Percentiles rank a stretch among this genome's conserved stretches.
Evolutionary conservation across 2,113 vertebrate genomes (phyloP).

Genomic region (Uria lomvia): DNA sequence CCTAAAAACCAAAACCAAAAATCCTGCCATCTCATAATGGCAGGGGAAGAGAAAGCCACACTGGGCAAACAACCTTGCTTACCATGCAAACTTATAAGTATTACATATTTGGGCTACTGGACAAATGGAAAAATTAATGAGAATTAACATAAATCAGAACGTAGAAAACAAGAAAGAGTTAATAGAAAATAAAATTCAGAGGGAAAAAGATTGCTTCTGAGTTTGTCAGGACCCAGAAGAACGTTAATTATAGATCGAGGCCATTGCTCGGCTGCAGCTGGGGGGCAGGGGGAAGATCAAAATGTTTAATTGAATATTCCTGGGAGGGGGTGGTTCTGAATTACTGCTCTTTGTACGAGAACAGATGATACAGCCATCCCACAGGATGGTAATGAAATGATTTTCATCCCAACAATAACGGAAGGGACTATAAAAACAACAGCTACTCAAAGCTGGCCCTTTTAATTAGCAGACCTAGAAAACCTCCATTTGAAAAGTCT

Average conservation of each 20-base stretch:
- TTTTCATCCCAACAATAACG: not conserved
- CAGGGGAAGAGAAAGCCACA: not conserved
- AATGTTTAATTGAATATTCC: constrained; percentile 53
- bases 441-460: constrained; percentile 1
- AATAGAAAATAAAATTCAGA: not conserved
- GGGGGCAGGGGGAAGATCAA: not conserved
- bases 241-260: constrained; percentile 22
- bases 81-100: not conserved
- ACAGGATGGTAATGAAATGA: constrained; percentile 2
- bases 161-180: not conserved
- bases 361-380: constrained; percentile 52
- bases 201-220: not conserved
- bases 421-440: constrained; percentile 15
- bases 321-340: constrained; percentile 34
- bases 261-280: constrained; percentile 1
- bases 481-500: not conserved
- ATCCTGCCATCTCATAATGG: not conserved
- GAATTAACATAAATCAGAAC: not conserved
- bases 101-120: not conserved
- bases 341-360: constrained; percentile 36
- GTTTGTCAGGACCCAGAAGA: not conserved
- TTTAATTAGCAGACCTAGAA: constrained; percentile 15
- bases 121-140: not conserved
- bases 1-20: not conserved
- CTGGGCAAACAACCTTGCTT: not conserved